Conservation (phyloP, 2,888 invertebrate genomes). For the Oxyteleia sp. region DNA sequence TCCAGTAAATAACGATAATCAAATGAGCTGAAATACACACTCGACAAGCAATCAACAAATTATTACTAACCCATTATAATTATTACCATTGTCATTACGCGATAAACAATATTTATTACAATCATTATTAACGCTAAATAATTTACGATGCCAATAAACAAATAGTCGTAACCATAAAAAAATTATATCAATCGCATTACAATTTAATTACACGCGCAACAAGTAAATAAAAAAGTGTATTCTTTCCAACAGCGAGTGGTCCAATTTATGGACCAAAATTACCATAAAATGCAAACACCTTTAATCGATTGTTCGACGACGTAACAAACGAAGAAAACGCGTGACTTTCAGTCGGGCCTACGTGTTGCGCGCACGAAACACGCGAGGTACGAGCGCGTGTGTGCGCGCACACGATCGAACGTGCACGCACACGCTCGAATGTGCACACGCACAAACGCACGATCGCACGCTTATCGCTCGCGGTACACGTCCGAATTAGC, state of each 20-base stretch:
- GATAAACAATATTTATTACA: constrained; percentile 12
- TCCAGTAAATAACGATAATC: not conserved
- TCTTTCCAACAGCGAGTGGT: not conserved
- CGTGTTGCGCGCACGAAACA: constrained; percentile 22
- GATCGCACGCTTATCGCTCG: constrained; percentile 46
- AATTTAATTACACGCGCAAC: not conserved
- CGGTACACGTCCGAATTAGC: constrained; percentile 67
- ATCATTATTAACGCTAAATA: constrained; percentile 1
- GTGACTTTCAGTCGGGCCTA: constrained; percentile 18
- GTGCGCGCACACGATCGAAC: constrained; percentile 11
- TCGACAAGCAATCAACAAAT: constrained; percentile 18
- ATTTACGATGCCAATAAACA: constrained; percentile 4
- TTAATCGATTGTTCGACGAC: constrained; percentile 9
- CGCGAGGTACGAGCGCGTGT: constrained; percentile 11
- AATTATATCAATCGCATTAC: not conserved
- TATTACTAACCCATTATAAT: constrained; percentile 1
- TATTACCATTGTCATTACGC: not conserved
- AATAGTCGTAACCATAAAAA: not conserved
- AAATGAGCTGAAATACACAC: not conserved
- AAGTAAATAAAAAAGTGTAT: not conserved
- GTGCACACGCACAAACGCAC: not conserved
- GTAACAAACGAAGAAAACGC: constrained; percentile 23
- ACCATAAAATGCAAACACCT: not conserved
- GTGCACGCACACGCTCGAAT: too few relatives aligned
- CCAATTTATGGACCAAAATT: constrained; percentile 4